Evolutionary conservation across 2,888 invertebrate species (phyloP).

Genomic region (Caenorhabditis uteleia): DNA sequence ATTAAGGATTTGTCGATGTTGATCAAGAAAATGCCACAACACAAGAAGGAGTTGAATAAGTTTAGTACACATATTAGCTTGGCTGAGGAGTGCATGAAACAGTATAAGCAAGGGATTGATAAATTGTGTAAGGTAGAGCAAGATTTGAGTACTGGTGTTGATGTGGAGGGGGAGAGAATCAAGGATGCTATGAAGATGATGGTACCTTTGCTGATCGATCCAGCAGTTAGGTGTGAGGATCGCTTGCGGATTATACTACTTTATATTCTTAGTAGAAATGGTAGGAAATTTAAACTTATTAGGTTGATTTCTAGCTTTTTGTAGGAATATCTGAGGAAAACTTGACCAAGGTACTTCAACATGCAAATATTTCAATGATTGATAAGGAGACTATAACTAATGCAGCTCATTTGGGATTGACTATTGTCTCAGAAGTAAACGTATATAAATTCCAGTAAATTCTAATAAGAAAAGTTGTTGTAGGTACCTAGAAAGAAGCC

Average conservation of each 20-base stretch:
- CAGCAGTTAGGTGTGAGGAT: conserved; percentile 80
- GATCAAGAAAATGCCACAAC: conserved; percentile 99
- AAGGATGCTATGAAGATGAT: conserved; percentile 99
- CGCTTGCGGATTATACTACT: conserved; percentile 96
- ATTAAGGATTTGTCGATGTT: conserved; percentile 97
- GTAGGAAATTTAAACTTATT: conserved; percentile 71
- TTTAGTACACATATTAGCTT: conserved; percentile 95
- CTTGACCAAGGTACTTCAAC: conserved; percentile 93
- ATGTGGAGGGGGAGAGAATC: conserved; percentile 97
- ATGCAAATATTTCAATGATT: conserved; percentile 90
- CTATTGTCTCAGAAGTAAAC: conserved; percentile 94
- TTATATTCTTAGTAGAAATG: conserved; percentile 97
- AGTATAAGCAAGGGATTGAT: conserved; percentile 92
- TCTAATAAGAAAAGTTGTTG: neutral
- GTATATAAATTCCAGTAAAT: conserved; percentile 71
- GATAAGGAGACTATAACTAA: conserved; percentile 96
- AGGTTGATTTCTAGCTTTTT: conserved; percentile 15
- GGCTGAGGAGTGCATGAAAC: conserved; percentile 99
- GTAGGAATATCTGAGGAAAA: conserved; percentile 90
- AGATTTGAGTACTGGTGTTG: conserved; percentile 98
- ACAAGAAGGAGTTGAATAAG: conserved; percentile 97
- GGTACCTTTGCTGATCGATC: conserved; percentile 93
- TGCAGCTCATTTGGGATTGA: conserved; percentile 88
- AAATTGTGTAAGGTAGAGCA: conserved; percentile 93
- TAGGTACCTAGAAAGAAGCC: conserved; percentile 68